Conservation (phyloP, 2,888 invertebrate genomes). For the Lathronympha strigana region DNA sequence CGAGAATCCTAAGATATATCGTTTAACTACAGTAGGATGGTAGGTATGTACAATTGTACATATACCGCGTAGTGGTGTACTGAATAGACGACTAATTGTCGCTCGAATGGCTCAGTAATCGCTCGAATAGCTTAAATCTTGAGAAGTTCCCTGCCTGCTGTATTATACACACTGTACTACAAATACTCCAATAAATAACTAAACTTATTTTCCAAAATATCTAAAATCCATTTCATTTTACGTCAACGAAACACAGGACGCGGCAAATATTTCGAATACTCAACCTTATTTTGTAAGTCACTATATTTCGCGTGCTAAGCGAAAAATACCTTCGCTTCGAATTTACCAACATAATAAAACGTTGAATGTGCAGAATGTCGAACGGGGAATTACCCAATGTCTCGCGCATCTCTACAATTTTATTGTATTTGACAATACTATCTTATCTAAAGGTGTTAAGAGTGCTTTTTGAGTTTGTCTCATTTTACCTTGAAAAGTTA, state of each 20-base stretch:
- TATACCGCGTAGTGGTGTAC: too few species aligned
- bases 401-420: slow-evolving; percentile 2
- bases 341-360: slow-evolving; percentile 3
- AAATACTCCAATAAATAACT: too few species aligned
- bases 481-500: slow-evolving; percentile 1
- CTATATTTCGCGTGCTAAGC: neutral
- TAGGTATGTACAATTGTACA: too few species aligned
- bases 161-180: too few species aligned
- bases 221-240: too few species aligned
- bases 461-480: neutral
- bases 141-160: too few species aligned
- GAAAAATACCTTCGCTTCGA: neutral
- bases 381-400: slow-evolving; percentile 8
- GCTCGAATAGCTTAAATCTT: too few species aligned
- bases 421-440: neutral
- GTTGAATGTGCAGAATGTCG: neutral
- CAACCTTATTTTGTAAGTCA: neutral
- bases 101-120: too few species aligned
- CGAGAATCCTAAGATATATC: too few species aligned
- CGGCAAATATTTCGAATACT: neutral
- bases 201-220: neutral
- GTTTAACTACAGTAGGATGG: too few species aligned
- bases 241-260: too few species aligned
- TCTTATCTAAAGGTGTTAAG: neutral
- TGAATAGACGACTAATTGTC: too few species aligned